Base-by-base conservation (phyloP, 2,797 vertebrate species). In the Tauraco hartlaubi region DNA sequence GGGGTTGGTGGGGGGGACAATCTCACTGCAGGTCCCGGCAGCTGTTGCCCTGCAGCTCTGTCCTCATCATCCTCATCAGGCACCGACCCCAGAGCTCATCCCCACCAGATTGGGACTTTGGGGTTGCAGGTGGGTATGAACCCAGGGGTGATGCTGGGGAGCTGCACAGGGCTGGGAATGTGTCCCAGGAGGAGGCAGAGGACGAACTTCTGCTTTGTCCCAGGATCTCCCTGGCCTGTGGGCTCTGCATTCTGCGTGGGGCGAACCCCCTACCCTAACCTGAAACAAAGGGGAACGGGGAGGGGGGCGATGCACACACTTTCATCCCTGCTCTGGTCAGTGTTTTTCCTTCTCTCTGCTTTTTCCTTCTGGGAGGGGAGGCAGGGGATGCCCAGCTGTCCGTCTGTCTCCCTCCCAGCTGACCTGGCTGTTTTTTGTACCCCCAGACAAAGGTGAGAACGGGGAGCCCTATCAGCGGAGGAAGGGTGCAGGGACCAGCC, bases 381-480 rank as follows among this genome's bases (percentile, higher is more conserved):
- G 76, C 15, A 39, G 54, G 52, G 41, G 46, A 15, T 59, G 66
- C 31, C 68, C 21, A 4, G n/a, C 35, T n/a, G 28, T 33, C n/a
- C 4, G 0, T 12, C 67, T n/a, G 0, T 28, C 66, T 13, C 58
- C 48, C 62, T 58, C 80, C n/a, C 5, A 1, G 39, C 46, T 64
- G 7, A 96, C 66, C 19, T 15, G 0, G 28, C 4, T 77, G 33
- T 35, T 58, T 43, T 91, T 15, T 93, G 63, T 67, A 5, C 87
- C 23, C 62, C 17, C 96, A 99, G 99, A 99, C 96, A 99, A 99
- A 98, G 93, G 97, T 21, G 99, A 99, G 89, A 99, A 99, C 1
- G 99, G 99, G 14, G 99, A 99, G 12, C 98, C 99, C 13, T 98
- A 99, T 86, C 99, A 99, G 96, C 97, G 99, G 95, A 98, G 98